Evolutionary conservation across 2,113 vertebrate genomes (phyloP), one percentile per base, ranked within the genome.

Genomic region (Odocoileus hemionus): DNA sequence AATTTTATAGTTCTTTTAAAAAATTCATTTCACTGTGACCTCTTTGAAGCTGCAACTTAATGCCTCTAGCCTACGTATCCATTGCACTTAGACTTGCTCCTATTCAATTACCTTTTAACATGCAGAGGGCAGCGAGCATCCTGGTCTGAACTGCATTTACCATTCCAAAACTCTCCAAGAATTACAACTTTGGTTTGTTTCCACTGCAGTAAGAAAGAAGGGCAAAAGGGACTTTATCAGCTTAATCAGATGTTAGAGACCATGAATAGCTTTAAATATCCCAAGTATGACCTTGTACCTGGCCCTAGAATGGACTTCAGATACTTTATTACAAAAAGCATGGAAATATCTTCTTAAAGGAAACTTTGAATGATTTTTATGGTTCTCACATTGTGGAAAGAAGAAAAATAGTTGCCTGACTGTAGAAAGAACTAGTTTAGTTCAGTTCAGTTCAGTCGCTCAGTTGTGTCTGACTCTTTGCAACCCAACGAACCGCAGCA

Each of bases 1-100:
- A 99, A 99, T 99, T 99, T 99, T 99, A 99, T 99, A 98, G 99
- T 98, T 98, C 99, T 99, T 99, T 99, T 99, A 98, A 99, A 99
- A 99, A 99, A 99, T 99, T 99, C 99, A 99, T 99, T 99, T 99
- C 98, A 98, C 99, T 98, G 99, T 99, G 99, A 99, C 99, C 99
- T 99, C 99, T 99, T 99, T 96, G 98, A 99, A 99, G 98, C 99
- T 98, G 98, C 98, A 98, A 98, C 98, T 99, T 98, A 98, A 98
- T 98, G 99, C 99, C 98, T 99, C 98, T 99, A 99, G 99, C 99
- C 99, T 99, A 98, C 99, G 99, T 98, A 99, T 99, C 99, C 99
- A 99, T 99, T 99, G 99, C 96, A 98, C 98, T 99, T 99, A 98
- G 98, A 99, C 99, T 99, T 98, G 98, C 98, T 99, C 98, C 98